A percentile compares a stretch with the other conserved stretches of the same genome.
Evolutionary conservation across 2,113 vertebrate species (phyloP).

Genomic region (Menidia beryllina): DNA sequence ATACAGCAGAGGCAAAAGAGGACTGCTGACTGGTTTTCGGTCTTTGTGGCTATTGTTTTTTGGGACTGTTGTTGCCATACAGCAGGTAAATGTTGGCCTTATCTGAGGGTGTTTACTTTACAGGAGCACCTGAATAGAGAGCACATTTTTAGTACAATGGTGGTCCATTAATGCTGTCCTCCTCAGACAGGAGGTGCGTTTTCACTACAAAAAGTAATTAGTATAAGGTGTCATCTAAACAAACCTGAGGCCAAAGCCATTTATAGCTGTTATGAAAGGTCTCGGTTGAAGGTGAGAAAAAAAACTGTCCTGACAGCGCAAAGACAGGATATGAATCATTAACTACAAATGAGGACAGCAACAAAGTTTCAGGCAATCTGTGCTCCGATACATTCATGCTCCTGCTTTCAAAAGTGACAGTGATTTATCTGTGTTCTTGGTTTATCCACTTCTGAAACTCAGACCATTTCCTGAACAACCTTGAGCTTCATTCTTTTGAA

Average conservation of each 20-base stretch:
- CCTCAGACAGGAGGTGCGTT: not conserved
- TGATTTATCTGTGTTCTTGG: not conserved
- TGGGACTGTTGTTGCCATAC: too few species aligned
- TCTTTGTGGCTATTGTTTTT: too few species aligned
- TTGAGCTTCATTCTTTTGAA: not conserved
- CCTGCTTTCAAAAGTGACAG: slow-evolving; percentile 1
- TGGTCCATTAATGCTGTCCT: slow-evolving; percentile 2
- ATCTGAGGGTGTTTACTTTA: too few species aligned
- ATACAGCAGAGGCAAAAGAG: too few species aligned
- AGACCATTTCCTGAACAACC: not conserved
- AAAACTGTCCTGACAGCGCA: not conserved
- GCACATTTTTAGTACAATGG: not conserved
- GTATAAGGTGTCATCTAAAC: slow-evolving; percentile 15
- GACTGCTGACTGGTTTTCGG: too few species aligned
- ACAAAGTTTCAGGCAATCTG: not conserved
- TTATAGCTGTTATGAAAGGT: slow-evolving; percentile 26
- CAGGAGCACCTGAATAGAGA: too few species aligned
- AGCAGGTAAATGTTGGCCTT: too few species aligned
- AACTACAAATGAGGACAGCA: not conserved
- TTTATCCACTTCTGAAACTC: not conserved
- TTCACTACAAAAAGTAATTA: slow-evolving; percentile 5
- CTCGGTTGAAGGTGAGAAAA: slow-evolving; percentile 10
- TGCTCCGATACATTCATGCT: not conserved
- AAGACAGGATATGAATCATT: slow-evolving; percentile 4
- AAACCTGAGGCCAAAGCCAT: not conserved